Conservation (phyloP, 1,140 invertebrate genomes). For the Drosophila eugracilis region DNA sequence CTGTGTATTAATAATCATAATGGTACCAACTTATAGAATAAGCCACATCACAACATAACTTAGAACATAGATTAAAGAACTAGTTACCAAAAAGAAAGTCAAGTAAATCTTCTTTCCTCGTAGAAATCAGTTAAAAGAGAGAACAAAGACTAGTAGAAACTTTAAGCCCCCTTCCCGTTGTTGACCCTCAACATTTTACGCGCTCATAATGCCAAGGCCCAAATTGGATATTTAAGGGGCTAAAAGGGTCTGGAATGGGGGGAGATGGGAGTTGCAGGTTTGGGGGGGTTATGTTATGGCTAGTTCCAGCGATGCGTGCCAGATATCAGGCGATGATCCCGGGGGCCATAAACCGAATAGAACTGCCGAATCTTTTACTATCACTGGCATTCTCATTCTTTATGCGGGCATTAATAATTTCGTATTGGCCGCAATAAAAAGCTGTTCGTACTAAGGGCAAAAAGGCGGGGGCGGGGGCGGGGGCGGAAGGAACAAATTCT, state of each 20-base stretch:
- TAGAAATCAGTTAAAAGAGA: too few species aligned
- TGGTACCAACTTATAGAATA: too few species aligned
- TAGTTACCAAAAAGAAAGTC: too few species aligned
- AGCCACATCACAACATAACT: too few species aligned
- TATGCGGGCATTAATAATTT: constrained; percentile 72
- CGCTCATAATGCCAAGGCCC: constrained; percentile 21
- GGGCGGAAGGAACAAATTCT: not conserved
- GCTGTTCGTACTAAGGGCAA: constrained; percentile 7
- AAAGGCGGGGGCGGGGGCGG: too few species aligned
- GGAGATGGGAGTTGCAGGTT: too few species aligned
- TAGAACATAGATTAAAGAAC: too few species aligned
- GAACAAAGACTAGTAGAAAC: too few species aligned
- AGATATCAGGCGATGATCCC: constrained; percentile 25
- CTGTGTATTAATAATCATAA: too few species aligned
- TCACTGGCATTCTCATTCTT: constrained; percentile 26
- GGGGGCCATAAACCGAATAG: constrained; percentile 47
- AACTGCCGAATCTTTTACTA: constrained; percentile 48
- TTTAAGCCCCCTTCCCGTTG: too few species aligned
- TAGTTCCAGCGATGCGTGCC: not conserved
- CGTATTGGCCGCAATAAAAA: constrained; percentile 74
- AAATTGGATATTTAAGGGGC: constrained; percentile 33
- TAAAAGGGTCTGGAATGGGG: too few species aligned
- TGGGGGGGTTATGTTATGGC: not conserved
- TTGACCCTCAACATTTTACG: constrained; percentile 35
- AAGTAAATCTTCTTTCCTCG: too few species aligned